Evolutionary conservation across 2,113 vertebrate species (phyloP).

Genomic region (Hyperoodon ampullatus): DNA sequence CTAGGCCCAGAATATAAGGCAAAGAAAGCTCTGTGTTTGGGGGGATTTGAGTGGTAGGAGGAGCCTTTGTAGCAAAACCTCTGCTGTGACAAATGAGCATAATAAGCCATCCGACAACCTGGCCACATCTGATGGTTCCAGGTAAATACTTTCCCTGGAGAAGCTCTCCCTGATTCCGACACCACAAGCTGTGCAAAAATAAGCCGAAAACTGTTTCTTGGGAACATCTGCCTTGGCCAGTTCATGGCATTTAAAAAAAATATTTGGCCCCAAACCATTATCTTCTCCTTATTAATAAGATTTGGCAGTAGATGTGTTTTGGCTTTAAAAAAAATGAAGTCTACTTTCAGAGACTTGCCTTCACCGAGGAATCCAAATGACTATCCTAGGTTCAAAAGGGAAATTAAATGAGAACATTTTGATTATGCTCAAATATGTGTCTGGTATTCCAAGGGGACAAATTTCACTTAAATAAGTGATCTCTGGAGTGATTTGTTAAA

Average conservation of each 20-base stretch:
- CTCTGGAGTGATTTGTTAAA: neutral
- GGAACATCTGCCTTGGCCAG: neutral
- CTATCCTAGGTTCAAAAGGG: neutral
- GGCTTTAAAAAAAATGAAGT: neutral
- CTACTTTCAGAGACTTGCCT: neutral
- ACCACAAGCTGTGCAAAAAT: no score
- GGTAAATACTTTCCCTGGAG: neutral
- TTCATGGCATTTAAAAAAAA: neutral
- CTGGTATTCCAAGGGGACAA: neutral
- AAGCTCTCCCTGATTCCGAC: neutral
- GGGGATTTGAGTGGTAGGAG: rapidly evolving
- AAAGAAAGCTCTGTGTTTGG: neutral
- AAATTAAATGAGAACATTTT: neutral
- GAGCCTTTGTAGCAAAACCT: neutral
- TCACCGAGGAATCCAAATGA: neutral
- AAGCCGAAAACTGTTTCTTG: neutral
- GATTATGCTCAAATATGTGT: neutral
- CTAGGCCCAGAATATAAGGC: neutral
- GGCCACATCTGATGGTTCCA: neutral
- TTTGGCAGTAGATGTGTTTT: neutral
- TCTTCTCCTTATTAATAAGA: neutral
- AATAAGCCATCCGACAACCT: neutral
- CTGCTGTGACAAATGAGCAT: neutral
- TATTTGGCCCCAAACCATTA: neutral
- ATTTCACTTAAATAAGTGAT: neutral